Evolutionary conservation across 2,113 vertebrate genomes (phyloP).

Genomic region (Rhinogobius similis): DNA sequence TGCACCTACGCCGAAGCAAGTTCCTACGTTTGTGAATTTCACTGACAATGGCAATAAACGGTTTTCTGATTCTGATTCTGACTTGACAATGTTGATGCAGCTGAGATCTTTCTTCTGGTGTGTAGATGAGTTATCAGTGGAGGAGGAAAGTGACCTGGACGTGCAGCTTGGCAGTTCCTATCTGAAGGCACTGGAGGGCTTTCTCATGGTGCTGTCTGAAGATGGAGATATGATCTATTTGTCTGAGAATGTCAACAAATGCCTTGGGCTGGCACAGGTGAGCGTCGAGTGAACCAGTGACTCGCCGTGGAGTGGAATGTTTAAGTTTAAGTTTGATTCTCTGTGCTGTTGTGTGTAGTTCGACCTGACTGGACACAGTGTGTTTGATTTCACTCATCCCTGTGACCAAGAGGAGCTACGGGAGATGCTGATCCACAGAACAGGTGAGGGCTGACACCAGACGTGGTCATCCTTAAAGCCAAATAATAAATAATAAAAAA

Average conservation of each 20-base stretch:
- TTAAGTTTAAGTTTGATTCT: not conserved
- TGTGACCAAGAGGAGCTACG: conserved; percentile 98
- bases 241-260: conserved; percentile 96
- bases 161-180: conserved; percentile 90
- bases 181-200: conserved; percentile 96
- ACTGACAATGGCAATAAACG: too few species aligned
- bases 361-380: conserved; percentile 94
- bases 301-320: not conserved
- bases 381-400: conserved; percentile 96
- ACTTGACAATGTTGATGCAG: not conserved
- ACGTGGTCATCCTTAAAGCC: not conserved
- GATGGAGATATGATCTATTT: conserved; percentile 97
- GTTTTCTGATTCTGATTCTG: too few species aligned
- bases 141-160: conserved; percentile 86
- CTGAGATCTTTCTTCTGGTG: not conserved
- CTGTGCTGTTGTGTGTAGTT: conserved; percentile 77
- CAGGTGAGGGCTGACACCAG: conserved; percentile 78
- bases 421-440: conserved; percentile 93
- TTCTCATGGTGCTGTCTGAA: conserved; percentile 96
- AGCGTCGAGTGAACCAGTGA: not conserved
- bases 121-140: conserved; percentile 68
- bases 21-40: too few species aligned
- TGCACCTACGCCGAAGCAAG: too few species aligned
- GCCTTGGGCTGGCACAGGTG: conserved; percentile 96
- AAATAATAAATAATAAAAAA: too few species aligned